A percentile compares a stretch with the other conserved stretches of the same genome.
Conservation (phyloP, 2,888 invertebrate genomes). For the Lepeophtheirus nordmannii region DNA sequence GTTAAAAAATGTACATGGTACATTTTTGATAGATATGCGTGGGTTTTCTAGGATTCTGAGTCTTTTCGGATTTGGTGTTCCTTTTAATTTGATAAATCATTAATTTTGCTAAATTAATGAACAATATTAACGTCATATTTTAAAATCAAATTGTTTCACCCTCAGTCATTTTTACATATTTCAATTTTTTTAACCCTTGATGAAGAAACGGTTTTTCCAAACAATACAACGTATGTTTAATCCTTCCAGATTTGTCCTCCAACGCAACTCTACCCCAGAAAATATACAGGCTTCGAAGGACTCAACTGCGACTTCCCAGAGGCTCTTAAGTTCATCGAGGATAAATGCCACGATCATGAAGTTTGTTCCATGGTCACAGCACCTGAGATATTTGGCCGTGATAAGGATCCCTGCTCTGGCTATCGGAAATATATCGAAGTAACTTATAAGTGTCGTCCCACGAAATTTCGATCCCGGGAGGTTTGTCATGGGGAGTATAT, state of each 20-base stretch:
- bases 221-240: no score
- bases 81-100: no score
- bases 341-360: conserved; percentile 20
- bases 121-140: no score
- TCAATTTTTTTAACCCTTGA: no score
- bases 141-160: no score
- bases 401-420: conserved; percentile 72
- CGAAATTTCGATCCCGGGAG: conserved; percentile 41
- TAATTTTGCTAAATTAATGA: no score
- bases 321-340: conserved; percentile 20
- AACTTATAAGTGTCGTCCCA: conserved; percentile 88
- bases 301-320: conserved; percentile 11
- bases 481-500: conserved; percentile 14
- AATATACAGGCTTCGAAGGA: not conserved
- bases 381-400: conserved; percentile 38
- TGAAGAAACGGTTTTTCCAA: no score
- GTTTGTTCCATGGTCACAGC: conserved; percentile 9
- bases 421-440: conserved; percentile 83
- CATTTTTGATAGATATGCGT: no score
- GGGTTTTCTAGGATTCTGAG: no score
- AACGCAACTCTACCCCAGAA: not conserved
- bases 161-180: no score
- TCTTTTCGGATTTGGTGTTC: no score
- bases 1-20: no score
- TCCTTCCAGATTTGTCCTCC: conserved; percentile 17